phyloP scores from a whole-genome alignment of 2,113 vertebrate species.

The Deroptyus accipitrinus region DNA sequence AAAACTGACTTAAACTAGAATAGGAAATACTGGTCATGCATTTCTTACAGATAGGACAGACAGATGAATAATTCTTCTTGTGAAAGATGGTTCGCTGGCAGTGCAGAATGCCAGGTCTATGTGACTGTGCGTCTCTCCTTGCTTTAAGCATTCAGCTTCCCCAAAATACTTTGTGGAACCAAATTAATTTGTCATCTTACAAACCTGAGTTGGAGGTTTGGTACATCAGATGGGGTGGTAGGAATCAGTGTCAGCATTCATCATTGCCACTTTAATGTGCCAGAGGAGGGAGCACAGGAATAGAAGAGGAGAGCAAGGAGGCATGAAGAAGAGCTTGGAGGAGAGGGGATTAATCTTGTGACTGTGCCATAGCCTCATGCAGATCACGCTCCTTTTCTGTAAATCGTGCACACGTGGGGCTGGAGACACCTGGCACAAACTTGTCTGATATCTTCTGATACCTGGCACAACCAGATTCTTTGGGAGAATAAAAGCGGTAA shows the following conservation, averaged over 20 bases:
- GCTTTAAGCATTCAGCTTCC: neutral
- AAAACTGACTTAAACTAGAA: neutral
- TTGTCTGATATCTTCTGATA: neutral
- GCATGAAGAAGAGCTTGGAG: neutral
- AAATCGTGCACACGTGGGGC: fast-evolving
- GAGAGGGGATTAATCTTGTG: neutral
- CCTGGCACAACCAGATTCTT: neutral
- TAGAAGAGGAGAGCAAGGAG: neutral
- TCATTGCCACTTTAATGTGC: neutral
- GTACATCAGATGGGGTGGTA: fast-evolving
- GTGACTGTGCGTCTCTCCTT: fast-evolving
- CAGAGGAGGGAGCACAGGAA: neutral
- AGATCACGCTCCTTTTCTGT: neutral
- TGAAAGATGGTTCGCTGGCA: neutral
- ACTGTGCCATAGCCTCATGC: fast-evolving
- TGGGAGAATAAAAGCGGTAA: neutral
- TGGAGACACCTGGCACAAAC: neutral
- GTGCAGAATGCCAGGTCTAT: neutral
- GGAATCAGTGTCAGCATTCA: neutral
- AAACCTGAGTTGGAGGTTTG: neutral
- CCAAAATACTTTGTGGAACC: neutral
- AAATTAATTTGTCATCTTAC: neutral
- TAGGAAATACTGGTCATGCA: neutral
- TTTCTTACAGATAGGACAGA: neutral
- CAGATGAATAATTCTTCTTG: neutral